Evolutionary conservation across 2,888 invertebrate genomes (phyloP).

Genomic region (Lissonota sp.): DNA sequence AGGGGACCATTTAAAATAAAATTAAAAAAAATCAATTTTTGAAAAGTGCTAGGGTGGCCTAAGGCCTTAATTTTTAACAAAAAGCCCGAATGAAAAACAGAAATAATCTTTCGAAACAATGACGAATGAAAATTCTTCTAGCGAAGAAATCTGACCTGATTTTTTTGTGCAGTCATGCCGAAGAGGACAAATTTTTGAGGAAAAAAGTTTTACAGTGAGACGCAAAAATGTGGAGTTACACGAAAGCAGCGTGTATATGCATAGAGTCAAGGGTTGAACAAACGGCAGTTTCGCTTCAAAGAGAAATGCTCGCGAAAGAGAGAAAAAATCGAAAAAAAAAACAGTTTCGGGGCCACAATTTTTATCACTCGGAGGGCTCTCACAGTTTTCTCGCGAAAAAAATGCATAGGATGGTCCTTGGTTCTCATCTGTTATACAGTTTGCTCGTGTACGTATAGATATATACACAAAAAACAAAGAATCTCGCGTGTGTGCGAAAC

Average conservation of each 20-base stretch:
- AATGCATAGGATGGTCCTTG: conserved; percentile 3
- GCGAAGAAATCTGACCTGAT: too few relatives aligned
- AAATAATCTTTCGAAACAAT: too few relatives aligned
- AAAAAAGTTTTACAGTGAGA: too few relatives aligned
- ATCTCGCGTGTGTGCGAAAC: not conserved
- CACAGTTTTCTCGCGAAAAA: not conserved
- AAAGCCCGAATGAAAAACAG: too few relatives aligned
- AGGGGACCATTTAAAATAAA: too few relatives aligned
- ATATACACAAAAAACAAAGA: not conserved
- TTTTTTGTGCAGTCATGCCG: not conserved
- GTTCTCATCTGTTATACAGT: conserved; percentile 12
- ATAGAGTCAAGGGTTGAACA: conserved; percentile 6
- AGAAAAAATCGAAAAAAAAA: conserved; percentile 8
- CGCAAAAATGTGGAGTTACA: too few relatives aligned
- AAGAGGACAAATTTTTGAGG: not conserved
- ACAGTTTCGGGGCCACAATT: conserved; percentile 15
- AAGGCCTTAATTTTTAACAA: too few relatives aligned
- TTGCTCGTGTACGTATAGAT: conserved; percentile 3
- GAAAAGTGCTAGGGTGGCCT: too few relatives aligned
- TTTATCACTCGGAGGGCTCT: conserved; percentile 12
- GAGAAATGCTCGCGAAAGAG: not conserved
- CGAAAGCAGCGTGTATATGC: not conserved
- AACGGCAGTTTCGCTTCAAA: conserved; percentile 23
- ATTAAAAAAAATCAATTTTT: too few relatives aligned
- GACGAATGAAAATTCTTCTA: too few relatives aligned